Base-by-base conservation (phyloP, 2,888 invertebrate genomes). In the Choreutis nemorana region DNA sequence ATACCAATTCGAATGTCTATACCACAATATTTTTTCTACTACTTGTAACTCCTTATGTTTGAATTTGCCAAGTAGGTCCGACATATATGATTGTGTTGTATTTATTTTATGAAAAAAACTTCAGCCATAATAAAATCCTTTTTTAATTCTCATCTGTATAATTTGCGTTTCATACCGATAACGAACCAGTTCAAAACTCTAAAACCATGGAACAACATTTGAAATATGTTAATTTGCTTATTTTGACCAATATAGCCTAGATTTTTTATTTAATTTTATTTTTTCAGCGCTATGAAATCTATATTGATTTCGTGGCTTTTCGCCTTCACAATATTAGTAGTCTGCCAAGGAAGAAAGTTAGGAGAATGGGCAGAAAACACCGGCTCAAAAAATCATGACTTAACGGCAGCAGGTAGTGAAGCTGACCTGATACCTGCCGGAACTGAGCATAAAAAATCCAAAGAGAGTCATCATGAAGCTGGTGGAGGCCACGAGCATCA, bases 401-500 rank as follows among this genome's bases (percentile, higher is more conserved):
- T 40, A 4, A 24, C 36, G 11, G 33, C 41, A 6, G 39, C 40
- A 14, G 42, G 39, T 14, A 44, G 36, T 33, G 38, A 26, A 29
- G 23, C 35, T 9, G 83, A 83, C 44, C 66, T 71, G 39, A 65
- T 64, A 7, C 63, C 72, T n/a, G 82, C 81, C 3, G 81, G 75
- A 16, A 70, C 78, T 2, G 78, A 77, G 42, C 72, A 80, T 41
- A 70, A 77, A 32, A 71, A 81, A 35, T 58, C 65, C 4, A 65
- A 70, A 42, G 70, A 62, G 31, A 73, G 71, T 37, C 80, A 82
- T 42, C 82, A 83, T 44, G 86, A 86, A 52, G 73, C 79, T 30
- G 87, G 86, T 10, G 87, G 87, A n/a, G 89, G 89, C 1, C 81
- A 85, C 42, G 83, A 85, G 33, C 85, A 87, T 47, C 85, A 87